phyloP scores from a whole-genome alignment of 2,888 invertebrate species.

The Pristionchus entomophagus region DNA sequence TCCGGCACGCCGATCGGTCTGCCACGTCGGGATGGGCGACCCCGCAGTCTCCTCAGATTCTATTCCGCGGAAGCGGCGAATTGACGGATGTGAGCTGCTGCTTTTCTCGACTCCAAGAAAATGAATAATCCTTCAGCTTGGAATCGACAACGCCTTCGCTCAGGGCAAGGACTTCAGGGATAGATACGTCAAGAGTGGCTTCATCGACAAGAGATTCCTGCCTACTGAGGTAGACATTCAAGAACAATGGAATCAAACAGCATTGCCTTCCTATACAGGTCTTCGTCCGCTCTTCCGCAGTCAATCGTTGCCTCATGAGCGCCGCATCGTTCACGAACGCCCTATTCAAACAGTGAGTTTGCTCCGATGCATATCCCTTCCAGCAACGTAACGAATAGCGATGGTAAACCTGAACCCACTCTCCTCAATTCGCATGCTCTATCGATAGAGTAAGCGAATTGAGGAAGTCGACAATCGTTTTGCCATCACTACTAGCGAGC shows the following conservation, averaged over 20 bases:
- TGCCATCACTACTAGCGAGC: no score
- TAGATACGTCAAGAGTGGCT: constrained; percentile 41
- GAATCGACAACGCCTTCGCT: constrained; percentile 39
- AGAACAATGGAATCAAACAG: no score
- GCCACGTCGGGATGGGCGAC: not conserved
- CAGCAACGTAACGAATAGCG: no score
- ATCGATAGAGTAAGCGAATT: no score
- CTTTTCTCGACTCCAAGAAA: not conserved
- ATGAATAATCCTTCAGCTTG: not conserved
- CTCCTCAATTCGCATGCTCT: no score
- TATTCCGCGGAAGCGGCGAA: constrained; percentile 23
- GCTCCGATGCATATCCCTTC: no score
- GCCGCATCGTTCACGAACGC: not conserved
- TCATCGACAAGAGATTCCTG: constrained; percentile 41
- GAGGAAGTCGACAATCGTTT: not conserved
- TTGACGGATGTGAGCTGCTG: constrained; percentile 1
- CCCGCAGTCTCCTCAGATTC: not conserved
- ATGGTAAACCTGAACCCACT: no score
- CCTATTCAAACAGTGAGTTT: constrained; percentile 17
- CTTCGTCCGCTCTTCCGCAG: constrained; percentile 28
- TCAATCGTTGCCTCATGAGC: constrained; percentile 32
- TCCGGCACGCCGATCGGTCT: constrained; percentile 30
- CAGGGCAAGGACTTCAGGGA: constrained; percentile 38
- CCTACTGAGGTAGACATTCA: constrained; percentile 7
- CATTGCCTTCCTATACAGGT: constrained; percentile 31